Conservation (phyloP, 2,797 vertebrate species). For the Microctenopoma steveboyesi region DNA sequence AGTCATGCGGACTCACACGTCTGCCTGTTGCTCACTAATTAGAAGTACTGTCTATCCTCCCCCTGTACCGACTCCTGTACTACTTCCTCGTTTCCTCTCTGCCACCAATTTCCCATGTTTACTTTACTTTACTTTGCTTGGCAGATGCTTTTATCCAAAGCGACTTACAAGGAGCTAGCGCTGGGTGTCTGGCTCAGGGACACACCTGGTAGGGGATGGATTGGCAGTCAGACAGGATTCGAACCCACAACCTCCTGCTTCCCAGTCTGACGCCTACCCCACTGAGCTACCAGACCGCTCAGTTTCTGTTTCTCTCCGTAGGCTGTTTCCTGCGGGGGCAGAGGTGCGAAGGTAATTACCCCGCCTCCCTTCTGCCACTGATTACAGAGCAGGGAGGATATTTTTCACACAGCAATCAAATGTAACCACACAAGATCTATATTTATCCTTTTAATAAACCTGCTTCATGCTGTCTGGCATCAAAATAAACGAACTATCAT, state of each 20-base stretch:
- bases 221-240: too few species aligned
- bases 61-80: neutral
- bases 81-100: constrained; percentile 28
- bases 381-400: neutral
- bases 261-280: too few species aligned
- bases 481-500: too few species aligned
- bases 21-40: constrained; percentile 22
- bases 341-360: constrained; percentile 43
- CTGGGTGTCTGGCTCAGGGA: too few species aligned
- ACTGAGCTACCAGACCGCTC: too few species aligned
- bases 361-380: neutral
- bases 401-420: neutral
- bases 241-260: too few species aligned
- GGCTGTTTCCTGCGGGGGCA: constrained; percentile 7
- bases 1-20: neutral
- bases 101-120: neutral
- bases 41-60: constrained; percentile 1
- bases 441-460: too few species aligned
- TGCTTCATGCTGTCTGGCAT: too few species aligned
- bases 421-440: neutral
- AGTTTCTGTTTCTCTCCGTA: neutral
- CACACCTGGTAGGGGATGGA: too few species aligned
- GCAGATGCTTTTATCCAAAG: too few species aligned
- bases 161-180: too few species aligned
- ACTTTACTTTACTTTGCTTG: too few species aligned